Evolutionary conservation across 2,797 vertebrate species (phyloP).

Genomic region (Microctenopoma steveboyesi): DNA sequence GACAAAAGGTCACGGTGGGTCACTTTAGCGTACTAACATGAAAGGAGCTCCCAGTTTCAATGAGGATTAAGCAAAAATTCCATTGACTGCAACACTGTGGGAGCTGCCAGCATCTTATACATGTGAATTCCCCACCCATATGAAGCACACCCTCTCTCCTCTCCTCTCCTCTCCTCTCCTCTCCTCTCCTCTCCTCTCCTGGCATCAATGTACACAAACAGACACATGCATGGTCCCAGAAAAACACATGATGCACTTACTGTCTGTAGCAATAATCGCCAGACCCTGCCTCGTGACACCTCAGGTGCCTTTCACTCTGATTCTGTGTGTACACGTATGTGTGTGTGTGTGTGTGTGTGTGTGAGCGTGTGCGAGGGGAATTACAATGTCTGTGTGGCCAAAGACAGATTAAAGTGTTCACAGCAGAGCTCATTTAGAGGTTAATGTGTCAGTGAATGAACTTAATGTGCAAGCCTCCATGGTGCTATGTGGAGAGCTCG

Average conservation of each 20-base stretch:
- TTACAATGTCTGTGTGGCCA: constrained; percentile 74
- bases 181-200: constrained; percentile 5
- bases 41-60: constrained; percentile 85
- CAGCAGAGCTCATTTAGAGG: constrained; percentile 75
- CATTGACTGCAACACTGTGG: constrained; percentile 79
- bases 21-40: constrained; percentile 83
- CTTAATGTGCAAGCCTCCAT: constrained; percentile 50
- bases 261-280: constrained; percentile 73
- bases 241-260: constrained; percentile 75
- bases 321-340: constrained; percentile 34
- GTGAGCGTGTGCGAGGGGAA: constrained; percentile 63
- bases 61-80: constrained; percentile 85
- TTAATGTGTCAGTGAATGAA: constrained; percentile 81
- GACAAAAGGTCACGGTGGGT: constrained; percentile 86
- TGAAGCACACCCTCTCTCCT: constrained; percentile 45
- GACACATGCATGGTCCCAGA: constrained; percentile 37
- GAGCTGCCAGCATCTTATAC: constrained; percentile 77
- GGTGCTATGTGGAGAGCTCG: constrained; percentile 50
- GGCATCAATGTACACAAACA: constrained; percentile 24
- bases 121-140: constrained; percentile 65
- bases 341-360: constrained; percentile 51
- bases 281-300: constrained; percentile 75
- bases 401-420: constrained; percentile 67
- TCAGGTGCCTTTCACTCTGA: constrained; percentile 59
- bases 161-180: not conserved